Evolutionary conservation across 2,888 invertebrate species (phyloP).

Genomic region (Hypomecis atomaria): DNA sequence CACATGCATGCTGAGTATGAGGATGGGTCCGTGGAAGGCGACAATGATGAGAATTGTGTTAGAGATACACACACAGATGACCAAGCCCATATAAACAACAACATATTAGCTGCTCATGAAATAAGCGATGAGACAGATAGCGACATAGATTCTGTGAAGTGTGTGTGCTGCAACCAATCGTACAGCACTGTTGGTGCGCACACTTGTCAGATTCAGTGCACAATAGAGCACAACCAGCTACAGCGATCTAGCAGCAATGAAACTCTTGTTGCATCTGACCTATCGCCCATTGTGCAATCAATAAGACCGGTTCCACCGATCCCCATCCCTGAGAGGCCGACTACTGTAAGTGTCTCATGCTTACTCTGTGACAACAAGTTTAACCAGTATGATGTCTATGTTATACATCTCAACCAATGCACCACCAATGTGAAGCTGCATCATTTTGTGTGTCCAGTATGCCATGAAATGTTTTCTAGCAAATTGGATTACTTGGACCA

Average conservation of each 20-base stretch:
- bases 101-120: conserved; percentile 52
- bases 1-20: conserved; percentile 69
- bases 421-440: conserved; percentile 78
- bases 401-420: conserved; percentile 73
- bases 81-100: conserved; percentile 34
- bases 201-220: conserved; percentile 73
- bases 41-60: conserved; percentile 70
- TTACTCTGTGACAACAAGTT: conserved; percentile 76
- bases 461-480: conserved; percentile 75
- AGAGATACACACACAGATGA: conserved; percentile 57
- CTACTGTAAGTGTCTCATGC: conserved; percentile 66
- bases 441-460: conserved; percentile 76
- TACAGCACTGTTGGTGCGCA: conserved; percentile 71
- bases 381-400: conserved; percentile 72
- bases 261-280: conserved; percentile 73
- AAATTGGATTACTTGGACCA: conserved; percentile 72
- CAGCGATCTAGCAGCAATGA: conserved; percentile 75
- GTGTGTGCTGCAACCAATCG: conserved; percentile 74
- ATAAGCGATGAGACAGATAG: conserved; percentile 79
- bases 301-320: conserved; percentile 48
- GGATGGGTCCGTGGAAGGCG: conserved; percentile 63
- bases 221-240: conserved; percentile 71
- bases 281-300: conserved; percentile 49
- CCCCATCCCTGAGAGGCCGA: conserved; percentile 47
- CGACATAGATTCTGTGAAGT: conserved; percentile 78